Conservation (phyloP, 2,888 invertebrate species). For the Entomobrya proxima region DNA sequence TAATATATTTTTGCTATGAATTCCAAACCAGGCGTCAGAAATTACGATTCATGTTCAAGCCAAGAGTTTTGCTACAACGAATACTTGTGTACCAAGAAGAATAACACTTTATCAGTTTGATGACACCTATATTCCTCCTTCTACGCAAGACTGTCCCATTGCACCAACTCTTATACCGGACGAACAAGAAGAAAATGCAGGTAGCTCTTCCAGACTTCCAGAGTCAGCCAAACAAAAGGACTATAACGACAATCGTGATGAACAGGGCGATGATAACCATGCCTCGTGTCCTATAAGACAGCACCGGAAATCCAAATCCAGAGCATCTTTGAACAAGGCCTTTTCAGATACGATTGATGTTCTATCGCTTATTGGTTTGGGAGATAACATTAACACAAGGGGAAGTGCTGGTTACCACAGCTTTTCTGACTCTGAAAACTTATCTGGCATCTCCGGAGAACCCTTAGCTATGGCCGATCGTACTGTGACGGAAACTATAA, state of each 20-base stretch:
- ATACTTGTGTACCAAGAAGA: neutral
- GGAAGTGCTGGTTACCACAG: too few relatives aligned
- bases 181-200: too few relatives aligned
- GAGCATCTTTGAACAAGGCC: neutral
- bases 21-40: neutral
- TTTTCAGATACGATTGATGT: neutral
- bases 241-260: too few relatives aligned
- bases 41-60: slow-evolving; percentile 50
- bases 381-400: neutral
- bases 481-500: too few relatives aligned
- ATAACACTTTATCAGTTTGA: slow-evolving; percentile 49
- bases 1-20: neutral
- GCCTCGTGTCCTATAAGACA: neutral
- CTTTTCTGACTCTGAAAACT: too few relatives aligned
- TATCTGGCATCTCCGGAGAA: too few relatives aligned
- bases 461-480: too few relatives aligned
- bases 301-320: neutral
- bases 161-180: neutral
- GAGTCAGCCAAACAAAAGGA: too few relatives aligned
- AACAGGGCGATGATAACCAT: too few relatives aligned
- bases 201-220: too few relatives aligned
- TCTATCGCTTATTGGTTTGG: neutral
- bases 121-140: neutral
- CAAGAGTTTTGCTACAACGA: neutral
- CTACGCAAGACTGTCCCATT: neutral